phyloP scores from a whole-genome alignment of 1,140 invertebrate genomes.

The Conopomorpha cramerella region DNA sequence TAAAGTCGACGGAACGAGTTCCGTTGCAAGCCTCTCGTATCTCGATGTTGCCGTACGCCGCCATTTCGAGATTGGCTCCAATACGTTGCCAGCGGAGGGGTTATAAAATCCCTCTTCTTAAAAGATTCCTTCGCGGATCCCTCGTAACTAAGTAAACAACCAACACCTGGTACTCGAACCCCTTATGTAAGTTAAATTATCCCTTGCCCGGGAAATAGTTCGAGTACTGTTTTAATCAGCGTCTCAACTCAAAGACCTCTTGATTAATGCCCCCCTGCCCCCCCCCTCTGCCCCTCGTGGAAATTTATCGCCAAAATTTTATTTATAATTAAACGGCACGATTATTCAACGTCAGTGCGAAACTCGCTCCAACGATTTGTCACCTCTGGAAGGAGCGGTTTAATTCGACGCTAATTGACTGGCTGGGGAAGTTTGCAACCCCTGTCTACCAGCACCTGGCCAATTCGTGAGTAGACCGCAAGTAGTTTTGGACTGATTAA shows the following conservation, averaged over 20 bases:
- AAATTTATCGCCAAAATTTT: constrained; percentile 59
- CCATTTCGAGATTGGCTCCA: too few relatives aligned
- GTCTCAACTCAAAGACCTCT: constrained; percentile 63
- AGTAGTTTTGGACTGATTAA: constrained; percentile 20
- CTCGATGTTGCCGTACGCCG: not conserved
- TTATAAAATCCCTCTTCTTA: not conserved
- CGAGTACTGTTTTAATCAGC: constrained; percentile 62
- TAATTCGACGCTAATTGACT: constrained; percentile 52
- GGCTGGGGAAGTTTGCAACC: constrained; percentile 36
- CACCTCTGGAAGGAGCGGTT: constrained; percentile 37
- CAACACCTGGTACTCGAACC: too few relatives aligned
- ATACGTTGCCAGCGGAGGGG: too few relatives aligned
- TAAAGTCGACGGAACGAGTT: too few relatives aligned
- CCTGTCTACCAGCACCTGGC: constrained; percentile 30
- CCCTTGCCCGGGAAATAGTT: too few relatives aligned
- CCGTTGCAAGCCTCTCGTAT: too few relatives aligned
- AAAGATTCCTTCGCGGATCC: constrained; percentile 8
- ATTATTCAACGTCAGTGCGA: constrained; percentile 51
- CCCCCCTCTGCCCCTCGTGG: too few relatives aligned
- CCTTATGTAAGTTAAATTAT: too few relatives aligned
- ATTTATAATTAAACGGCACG: constrained; percentile 54
- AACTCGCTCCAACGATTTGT: constrained; percentile 48
- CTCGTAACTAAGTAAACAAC: constrained; percentile 44
- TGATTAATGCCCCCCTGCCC: constrained; percentile 58
- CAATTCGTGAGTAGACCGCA: constrained; percentile 30